Evolutionary conservation across 2,797 vertebrate species (phyloP).

Genomic region (Phataginus tetradactyla): DNA sequence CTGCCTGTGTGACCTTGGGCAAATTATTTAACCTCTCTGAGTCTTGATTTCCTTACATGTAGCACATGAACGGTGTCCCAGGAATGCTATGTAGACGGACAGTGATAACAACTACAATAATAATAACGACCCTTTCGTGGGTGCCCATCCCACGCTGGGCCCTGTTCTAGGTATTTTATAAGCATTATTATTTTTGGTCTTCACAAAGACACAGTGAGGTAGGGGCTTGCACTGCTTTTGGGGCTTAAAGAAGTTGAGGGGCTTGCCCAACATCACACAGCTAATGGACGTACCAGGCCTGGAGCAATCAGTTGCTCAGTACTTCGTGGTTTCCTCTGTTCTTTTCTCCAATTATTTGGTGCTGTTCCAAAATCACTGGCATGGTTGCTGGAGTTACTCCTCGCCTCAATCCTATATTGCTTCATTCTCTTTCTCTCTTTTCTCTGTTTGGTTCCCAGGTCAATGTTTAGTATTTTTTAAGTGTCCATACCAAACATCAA

Average conservation of each 20-base stretch:
- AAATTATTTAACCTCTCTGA: neutral
- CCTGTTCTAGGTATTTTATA: neutral
- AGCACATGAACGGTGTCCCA: neutral
- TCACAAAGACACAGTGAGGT: neutral
- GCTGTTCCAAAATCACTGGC: neutral
- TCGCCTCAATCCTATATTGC: neutral
- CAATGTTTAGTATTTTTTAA: neutral
- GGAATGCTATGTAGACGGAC: neutral
- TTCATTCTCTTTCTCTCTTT: neutral
- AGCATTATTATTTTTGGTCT: neutral
- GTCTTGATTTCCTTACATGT: neutral
- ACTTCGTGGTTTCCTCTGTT: neutral
- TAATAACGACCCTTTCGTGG: neutral
- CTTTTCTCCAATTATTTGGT: neutral
- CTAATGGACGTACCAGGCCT: neutral
- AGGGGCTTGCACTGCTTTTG: neutral
- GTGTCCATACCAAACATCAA: neutral
- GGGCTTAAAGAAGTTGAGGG: neutral
- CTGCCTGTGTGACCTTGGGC: neutral
- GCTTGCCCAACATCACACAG: neutral
- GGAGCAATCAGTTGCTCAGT: neutral
- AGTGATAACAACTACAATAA: no score
- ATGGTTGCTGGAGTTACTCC: neutral
- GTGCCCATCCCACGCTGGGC: neutral
- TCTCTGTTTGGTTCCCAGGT: neutral